Evolutionary conservation across 2,113 vertebrate genomes (phyloP).

Genomic region (Xiphophorus maculatus): DNA sequence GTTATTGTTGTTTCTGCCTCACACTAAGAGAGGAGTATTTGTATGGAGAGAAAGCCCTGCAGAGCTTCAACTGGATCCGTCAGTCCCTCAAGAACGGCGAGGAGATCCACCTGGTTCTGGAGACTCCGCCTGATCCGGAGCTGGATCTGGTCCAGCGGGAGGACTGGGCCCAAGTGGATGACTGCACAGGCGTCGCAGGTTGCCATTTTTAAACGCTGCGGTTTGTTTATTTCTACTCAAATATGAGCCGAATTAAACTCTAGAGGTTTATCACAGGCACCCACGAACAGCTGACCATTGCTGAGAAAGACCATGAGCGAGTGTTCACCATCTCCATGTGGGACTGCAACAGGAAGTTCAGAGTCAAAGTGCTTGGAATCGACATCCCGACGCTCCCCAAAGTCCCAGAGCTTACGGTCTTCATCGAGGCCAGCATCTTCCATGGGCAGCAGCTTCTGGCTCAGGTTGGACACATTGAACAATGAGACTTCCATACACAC

Average conservation of each 20-base stretch:
- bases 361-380: constrained; percentile 93
- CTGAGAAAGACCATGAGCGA: constrained; percentile 94
- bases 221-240: neutral
- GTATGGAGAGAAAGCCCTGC: constrained; percentile 88
- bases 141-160: constrained; percentile 91
- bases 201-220: neutral
- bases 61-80: constrained; percentile 94
- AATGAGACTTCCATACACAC: neutral
- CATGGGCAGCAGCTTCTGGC: constrained; percentile 94
- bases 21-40: constrained; percentile 89
- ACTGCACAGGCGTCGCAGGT: constrained; percentile 94
- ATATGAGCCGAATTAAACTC: neutral
- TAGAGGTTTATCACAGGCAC: constrained; percentile 69
- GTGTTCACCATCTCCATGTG: constrained; percentile 98
- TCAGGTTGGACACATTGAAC: constrained; percentile 64
- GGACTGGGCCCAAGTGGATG: constrained; percentile 96
- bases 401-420: constrained; percentile 89
- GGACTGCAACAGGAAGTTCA: constrained; percentile 96
- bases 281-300: constrained; percentile 95
- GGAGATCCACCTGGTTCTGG: constrained; percentile 94
- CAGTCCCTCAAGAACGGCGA: constrained; percentile 94
- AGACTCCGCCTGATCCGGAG: constrained; percentile 83
- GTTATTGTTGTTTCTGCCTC: neutral
- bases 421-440: constrained; percentile 95
- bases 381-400: constrained; percentile 92